Conservation (phyloP, 2,113 vertebrate species). For the Cinclus mexicanus region DNA sequence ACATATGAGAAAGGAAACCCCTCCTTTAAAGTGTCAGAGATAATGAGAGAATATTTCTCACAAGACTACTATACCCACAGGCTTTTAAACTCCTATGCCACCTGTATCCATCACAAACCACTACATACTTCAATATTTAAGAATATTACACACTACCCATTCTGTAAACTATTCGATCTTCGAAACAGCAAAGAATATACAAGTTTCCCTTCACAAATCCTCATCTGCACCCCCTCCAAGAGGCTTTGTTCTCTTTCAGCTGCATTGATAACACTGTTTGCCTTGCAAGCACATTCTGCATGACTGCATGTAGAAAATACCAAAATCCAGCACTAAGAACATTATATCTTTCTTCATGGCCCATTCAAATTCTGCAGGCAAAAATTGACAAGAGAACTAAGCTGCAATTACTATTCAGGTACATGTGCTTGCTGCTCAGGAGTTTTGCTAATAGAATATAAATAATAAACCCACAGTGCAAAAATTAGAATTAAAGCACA, state of each 20-base stretch:
- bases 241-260: background rate
- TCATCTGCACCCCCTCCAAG: background rate
- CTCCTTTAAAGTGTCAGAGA: background rate
- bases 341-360: background rate
- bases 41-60: background rate
- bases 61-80: background rate
- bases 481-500: background rate
- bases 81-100: background rate
- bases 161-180: background rate
- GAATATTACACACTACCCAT: background rate
- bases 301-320: background rate
- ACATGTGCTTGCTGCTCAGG: background rate
- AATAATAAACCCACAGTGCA: background rate
- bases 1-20: background rate
- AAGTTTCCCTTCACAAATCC: background rate
- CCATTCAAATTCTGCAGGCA: background rate
- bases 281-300: background rate
- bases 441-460: constrained; percentile 5
- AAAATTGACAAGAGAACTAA: background rate
- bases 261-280: background rate
- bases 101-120: background rate
- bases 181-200: background rate
- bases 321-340: background rate
- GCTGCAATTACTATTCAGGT: background rate
- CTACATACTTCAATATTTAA: background rate